These are phyloP conservation scores for Anguilla megastoma DNA, from an alignment of 2,797 vertebrate species.

Conservation along the genomic window DNA sequence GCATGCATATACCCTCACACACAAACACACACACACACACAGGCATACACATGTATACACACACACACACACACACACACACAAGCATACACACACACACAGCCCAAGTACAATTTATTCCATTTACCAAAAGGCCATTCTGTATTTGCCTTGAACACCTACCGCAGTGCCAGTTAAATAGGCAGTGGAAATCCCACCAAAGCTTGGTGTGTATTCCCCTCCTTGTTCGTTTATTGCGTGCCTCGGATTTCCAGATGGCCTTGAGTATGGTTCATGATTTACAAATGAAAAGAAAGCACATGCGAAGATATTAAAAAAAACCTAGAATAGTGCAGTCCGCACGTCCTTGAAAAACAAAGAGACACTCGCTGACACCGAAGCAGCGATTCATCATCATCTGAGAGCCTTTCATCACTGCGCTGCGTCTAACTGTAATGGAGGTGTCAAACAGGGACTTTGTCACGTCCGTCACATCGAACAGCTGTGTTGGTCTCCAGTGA, in stretches of 20 bases:
- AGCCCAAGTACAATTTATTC: not conserved
- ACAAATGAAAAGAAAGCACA: slow-evolving; percentile 16
- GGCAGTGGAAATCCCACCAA: not conserved
- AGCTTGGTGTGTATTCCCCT: not conserved
- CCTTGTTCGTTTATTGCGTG: not conserved
- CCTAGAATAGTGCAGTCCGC: not conserved
- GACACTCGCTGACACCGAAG: not conserved
- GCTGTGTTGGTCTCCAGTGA: not conserved
- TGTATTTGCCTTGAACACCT: not conserved
- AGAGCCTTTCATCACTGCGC: not conserved
- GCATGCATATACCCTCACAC: not conserved
- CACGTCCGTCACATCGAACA: not conserved
- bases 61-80: not conserved
- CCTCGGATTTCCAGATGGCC: slow-evolving; percentile 14
- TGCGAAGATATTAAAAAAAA: not conserved
- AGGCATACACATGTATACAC: not conserved
- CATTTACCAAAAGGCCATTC: not conserved
- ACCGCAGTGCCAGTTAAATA: not conserved
- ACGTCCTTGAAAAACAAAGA: slow-evolving; percentile 5
- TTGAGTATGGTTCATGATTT: slow-evolving; percentile 9
- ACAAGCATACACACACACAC: not conserved
- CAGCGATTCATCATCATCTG: not conserved
- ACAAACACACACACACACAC: slow-evolving; percentile 20
- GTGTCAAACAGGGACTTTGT: not conserved
- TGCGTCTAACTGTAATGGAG: not conserved